Conservation (phyloP, 2,888 invertebrate genomes). For the Drosophila sordidula region DNA sequence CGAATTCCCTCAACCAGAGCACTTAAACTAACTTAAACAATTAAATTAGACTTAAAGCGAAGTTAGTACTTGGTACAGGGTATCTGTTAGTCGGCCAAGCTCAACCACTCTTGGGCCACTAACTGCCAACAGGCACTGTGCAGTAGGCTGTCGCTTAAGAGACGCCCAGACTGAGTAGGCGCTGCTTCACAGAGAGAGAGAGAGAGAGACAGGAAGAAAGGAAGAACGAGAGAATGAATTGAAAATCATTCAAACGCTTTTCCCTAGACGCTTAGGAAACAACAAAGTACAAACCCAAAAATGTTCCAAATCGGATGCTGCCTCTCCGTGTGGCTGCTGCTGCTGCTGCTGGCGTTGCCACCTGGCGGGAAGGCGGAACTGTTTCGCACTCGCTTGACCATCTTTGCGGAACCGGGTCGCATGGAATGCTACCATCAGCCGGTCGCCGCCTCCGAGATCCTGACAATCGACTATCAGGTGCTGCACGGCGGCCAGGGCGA, state of each 20-base stretch:
- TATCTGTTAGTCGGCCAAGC: neutral
- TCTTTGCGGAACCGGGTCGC: constrained; percentile 90
- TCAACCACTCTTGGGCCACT: constrained; percentile 4
- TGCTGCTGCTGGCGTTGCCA: constrained; percentile 24
- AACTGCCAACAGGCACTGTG: constrained; percentile 25
- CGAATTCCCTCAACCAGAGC: too few species aligned
- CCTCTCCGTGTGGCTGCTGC: constrained; percentile 1
- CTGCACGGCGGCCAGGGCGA: constrained; percentile 93
- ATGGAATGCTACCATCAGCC: constrained; percentile 92
- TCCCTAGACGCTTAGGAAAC: constrained; percentile 17
- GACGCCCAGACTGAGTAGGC: constrained; percentile 40
- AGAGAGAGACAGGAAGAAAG: too few species aligned
- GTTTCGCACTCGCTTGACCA: constrained; percentile 85
- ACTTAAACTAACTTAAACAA: too few species aligned
- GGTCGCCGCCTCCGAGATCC: constrained; percentile 87
- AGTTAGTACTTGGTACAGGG: neutral
- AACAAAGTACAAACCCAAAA: constrained; percentile 25
- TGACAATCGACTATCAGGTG: constrained; percentile 92
- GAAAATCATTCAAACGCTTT: constrained; percentile 29
- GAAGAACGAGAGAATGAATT: constrained; percentile 9
- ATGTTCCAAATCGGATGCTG: constrained; percentile 52
- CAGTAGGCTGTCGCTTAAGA: constrained; percentile 46
- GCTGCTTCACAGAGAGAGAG: neutral
- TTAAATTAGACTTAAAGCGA: too few species aligned
- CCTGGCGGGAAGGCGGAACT: constrained; percentile 53